Evolutionary conservation across 2,888 invertebrate species (phyloP), one percentile per base, ranked within the genome.

Genomic region (Lepidochitona cinerea): DNA sequence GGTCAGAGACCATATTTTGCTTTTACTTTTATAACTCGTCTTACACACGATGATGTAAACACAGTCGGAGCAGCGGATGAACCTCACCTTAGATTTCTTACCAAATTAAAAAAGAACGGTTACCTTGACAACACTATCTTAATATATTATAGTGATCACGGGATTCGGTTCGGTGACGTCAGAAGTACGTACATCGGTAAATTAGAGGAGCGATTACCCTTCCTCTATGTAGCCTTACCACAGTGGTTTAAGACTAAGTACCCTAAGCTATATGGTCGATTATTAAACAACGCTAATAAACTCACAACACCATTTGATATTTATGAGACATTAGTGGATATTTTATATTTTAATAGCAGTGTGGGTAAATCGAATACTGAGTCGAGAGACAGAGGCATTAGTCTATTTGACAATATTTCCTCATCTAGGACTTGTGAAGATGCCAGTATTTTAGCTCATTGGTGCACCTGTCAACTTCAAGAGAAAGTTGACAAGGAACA

Each of bases 191-290:
- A 95, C 89, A 95, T 96, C 53, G 92, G 91, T 0, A 85, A 89
- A 87, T 92, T 97, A 87, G 97, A 97, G 90, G 97, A 96, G 88
- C 93, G 96, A 66, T 92, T 97, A 73, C 97, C 97, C 0, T 94
- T 96, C 79, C 92, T 96, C 36, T 94, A 94, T 82, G 90, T 96
- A 0, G 88, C 93, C 6, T 89, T 96, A 74, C 97, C 97, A 0
- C 88, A 92, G 14, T 94, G 94, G 92, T 95, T 96, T 91, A 92
- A 91, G 77, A 87, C 92, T 12, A 92, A 92, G 70, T 95, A 94
- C 89, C 92, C 93, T 0, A 79, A 91, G 14, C 94, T 95, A 0
- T 92, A 93, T 79, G 86, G 91, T 0, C 95, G 95, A 90, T 89
- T 97, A 49, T 91, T 91, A 75, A 88, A 86, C 52, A 97, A 97